phyloP scores from a whole-genome alignment of 2,888 invertebrate species.

The Rhagonycha lutea region DNA sequence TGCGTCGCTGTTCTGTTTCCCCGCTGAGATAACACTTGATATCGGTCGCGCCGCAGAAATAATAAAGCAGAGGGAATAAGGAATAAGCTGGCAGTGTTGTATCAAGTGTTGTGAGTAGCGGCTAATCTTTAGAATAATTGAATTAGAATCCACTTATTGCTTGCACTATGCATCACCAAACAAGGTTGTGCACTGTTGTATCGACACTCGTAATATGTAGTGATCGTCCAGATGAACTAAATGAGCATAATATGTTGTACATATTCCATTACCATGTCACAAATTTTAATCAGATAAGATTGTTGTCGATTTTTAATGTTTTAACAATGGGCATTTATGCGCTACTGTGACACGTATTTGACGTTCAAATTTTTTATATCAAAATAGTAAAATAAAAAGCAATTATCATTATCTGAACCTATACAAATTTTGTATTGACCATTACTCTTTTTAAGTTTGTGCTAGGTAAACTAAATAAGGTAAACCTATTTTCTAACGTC shows the following conservation, averaged over 20 bases:
- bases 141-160: slow-evolving; percentile 28
- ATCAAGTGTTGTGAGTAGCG: slow-evolving; percentile 30
- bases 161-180: slow-evolving; percentile 6
- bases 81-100: slow-evolving; percentile 38
- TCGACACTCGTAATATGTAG: not conserved
- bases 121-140: slow-evolving; percentile 38
- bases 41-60: slow-evolving; percentile 51
- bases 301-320: not conserved
- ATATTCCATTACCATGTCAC: not conserved
- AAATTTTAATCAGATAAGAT: not conserved
- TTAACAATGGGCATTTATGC: not conserved
- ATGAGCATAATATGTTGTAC: not conserved
- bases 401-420: not conserved
- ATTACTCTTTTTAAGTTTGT: not conserved
- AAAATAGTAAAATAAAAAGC: not conserved
- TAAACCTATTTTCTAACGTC: not conserved
- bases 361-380: not conserved
- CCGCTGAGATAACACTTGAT: slow-evolving; percentile 44
- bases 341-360: not conserved
- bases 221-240: not conserved
- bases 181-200: not conserved
- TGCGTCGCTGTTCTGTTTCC: slow-evolving; percentile 53
- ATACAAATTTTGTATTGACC: not conserved
- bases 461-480: too few relatives aligned
- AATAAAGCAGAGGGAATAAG: slow-evolving; percentile 46